Conservation (phyloP, 2,888 invertebrate species). For the Protula sp. region DNA sequence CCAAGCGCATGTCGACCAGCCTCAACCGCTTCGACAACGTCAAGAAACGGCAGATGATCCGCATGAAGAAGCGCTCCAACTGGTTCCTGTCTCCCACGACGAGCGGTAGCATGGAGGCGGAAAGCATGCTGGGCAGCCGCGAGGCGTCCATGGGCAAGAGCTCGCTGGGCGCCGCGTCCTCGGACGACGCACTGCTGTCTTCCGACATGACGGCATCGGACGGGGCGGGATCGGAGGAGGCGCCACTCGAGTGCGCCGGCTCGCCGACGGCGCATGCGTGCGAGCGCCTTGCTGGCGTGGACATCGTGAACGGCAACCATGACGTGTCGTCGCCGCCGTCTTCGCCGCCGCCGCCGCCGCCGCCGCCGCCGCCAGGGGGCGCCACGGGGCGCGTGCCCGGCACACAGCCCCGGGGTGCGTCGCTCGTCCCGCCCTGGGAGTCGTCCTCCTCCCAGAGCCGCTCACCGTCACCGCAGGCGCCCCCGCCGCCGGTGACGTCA, state of each 20-base stretch:
- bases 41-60: conserved; percentile 77
- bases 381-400: no score
- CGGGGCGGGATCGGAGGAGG: conserved; percentile 10
- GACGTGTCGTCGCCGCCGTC: neutral
- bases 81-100: conserved; percentile 65
- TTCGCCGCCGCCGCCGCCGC: no score
- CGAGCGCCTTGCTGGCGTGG: neutral
- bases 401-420: no score
- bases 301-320: conserved; percentile 11
- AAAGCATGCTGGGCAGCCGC: conserved; percentile 3
- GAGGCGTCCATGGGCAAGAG: conserved; percentile 11
- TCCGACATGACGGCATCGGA: conserved; percentile 9
- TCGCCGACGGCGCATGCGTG: neutral
- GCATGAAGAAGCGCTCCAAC: conserved; percentile 94
- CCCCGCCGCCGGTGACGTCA: no score
- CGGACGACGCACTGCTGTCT: conserved; percentile 9
- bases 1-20: conserved; percentile 24
- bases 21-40: conserved; percentile 50
- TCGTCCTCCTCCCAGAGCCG: no score
- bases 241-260: neutral
- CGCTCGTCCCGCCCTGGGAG: no score
- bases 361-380: no score
- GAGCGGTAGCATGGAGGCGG: neutral
- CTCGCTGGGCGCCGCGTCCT: conserved; percentile 9
- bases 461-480: no score